phyloP scores from a whole-genome alignment of 2,888 invertebrate genomes.

The Coelinius sp. region DNA sequence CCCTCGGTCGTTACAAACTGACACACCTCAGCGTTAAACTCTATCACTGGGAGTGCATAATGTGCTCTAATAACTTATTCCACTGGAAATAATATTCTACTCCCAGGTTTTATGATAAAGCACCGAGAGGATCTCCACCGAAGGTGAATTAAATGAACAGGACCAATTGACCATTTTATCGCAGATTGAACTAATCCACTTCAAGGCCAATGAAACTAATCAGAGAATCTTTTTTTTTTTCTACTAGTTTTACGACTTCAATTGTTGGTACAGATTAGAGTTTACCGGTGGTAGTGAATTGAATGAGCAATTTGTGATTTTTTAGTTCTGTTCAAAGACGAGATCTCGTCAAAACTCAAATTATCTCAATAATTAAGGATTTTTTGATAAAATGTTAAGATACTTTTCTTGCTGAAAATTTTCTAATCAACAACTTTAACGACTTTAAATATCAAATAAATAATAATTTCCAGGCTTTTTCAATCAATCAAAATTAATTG shows the following conservation, averaged over 20 bases:
- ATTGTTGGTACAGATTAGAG: neutral
- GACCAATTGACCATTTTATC: conserved; percentile 48
- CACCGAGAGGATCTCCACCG: conserved; percentile 31
- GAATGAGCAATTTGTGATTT: neutral
- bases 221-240: neutral
- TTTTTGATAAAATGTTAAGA: too few species aligned
- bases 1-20: conserved; percentile 32
- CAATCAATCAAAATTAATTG: too few species aligned
- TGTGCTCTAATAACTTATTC: conserved; percentile 64
- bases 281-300: neutral
- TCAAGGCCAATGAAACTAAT: conserved; percentile 29
- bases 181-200: conserved; percentile 43
- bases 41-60: conserved; percentile 56
- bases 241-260: neutral
- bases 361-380: too few species aligned
- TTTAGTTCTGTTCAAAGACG: too few species aligned
- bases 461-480: too few species aligned
- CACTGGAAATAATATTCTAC: conserved; percentile 50
- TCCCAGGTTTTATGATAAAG: conserved; percentile 39
- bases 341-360: too few species aligned
- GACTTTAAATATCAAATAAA: too few species aligned
- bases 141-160: conserved; percentile 38
- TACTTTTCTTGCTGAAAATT: too few species aligned
- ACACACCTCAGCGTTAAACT: conserved; percentile 18
- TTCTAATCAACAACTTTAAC: too few species aligned